A percentile compares a stretch with the other conserved stretches of the same genome.
Evolutionary conservation across 2,888 invertebrate species (phyloP).

Genomic region (Megastigmus dorsalis): DNA sequence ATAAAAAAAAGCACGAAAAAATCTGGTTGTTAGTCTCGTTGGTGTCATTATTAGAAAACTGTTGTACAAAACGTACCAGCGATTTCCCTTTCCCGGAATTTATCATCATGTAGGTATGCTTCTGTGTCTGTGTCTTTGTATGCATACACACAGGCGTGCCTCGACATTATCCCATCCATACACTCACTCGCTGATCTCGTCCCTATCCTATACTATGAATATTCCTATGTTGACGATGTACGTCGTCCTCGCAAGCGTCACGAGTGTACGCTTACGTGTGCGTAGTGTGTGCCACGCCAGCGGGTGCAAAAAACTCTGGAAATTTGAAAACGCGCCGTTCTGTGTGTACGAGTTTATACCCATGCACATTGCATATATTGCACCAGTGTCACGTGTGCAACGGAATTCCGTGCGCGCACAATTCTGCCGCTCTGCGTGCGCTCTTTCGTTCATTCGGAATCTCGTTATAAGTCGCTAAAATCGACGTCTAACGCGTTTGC

Average conservation of each 20-base stretch:
- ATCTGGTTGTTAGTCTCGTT: too few relatives aligned
- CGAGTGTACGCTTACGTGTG: too few relatives aligned
- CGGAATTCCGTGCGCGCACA: constrained; percentile 17
- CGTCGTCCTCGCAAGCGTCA: neutral
- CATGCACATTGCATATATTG: too few relatives aligned
- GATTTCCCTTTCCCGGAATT: constrained; percentile 17
- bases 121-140: too few relatives aligned
- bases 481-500: neutral
- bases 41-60: constrained; percentile 16
- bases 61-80: neutral
- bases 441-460: neutral
- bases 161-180: too few relatives aligned
- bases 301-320: constrained; percentile 26
- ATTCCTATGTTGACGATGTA: constrained; percentile 10
- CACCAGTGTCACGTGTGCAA: neutral
- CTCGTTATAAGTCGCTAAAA: neutral
- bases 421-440: neutral
- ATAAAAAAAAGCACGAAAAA: too few relatives aligned
- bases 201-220: neutral
- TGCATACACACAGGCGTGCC: too few relatives aligned
- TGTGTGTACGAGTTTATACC: neutral
- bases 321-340: constrained; percentile 16
- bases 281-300: too few relatives aligned
- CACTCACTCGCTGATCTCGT: neutral
- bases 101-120: neutral